A percentile compares a stretch with the other conserved stretches of the same genome.
Conservation (phyloP, 1,140 invertebrate genomes). For the Hermetia illucens region DNA sequence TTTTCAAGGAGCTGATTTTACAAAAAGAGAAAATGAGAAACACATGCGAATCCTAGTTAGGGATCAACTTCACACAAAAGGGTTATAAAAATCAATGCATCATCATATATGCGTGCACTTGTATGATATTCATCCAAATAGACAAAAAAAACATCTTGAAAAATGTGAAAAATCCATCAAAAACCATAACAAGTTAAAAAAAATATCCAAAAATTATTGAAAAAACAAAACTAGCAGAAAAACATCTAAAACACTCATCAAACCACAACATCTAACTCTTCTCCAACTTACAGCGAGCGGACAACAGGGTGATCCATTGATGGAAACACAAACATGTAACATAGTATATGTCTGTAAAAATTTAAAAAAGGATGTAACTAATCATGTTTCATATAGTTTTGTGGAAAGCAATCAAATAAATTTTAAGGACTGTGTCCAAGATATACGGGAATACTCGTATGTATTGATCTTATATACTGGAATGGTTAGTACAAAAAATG, state of each 20-base stretch:
- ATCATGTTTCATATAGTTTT: neutral
- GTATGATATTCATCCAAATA: too few species aligned
- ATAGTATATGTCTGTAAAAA: conserved; percentile 71
- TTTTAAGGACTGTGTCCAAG: neutral
- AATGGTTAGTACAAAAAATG: too few species aligned
- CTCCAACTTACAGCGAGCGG: conserved; percentile 59
- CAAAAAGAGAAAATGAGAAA: too few species aligned
- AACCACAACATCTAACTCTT: conserved; percentile 4
- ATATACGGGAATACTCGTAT: neutral
- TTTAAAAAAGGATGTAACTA: neutral
- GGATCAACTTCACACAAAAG: too few species aligned
- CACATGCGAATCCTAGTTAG: too few species aligned
- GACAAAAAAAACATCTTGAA: too few species aligned
- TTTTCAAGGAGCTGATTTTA: too few species aligned
- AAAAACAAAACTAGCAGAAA: conserved; percentile 8
- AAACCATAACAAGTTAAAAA: conserved; percentile 7
- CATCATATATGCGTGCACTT: too few species aligned
- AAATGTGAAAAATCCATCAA: conserved; percentile 8
- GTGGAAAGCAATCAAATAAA: neutral
- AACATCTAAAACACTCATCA: conserved; percentile 6
- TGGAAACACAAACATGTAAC: conserved; percentile 70
- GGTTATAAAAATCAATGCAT: too few species aligned
- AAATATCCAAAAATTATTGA: conserved; percentile 7
- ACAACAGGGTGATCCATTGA: conserved; percentile 68
- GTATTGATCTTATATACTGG: too few species aligned